Evolutionary conservation across 2,113 vertebrate genomes (phyloP).

Genomic region (Steatornis caripensis): DNA sequence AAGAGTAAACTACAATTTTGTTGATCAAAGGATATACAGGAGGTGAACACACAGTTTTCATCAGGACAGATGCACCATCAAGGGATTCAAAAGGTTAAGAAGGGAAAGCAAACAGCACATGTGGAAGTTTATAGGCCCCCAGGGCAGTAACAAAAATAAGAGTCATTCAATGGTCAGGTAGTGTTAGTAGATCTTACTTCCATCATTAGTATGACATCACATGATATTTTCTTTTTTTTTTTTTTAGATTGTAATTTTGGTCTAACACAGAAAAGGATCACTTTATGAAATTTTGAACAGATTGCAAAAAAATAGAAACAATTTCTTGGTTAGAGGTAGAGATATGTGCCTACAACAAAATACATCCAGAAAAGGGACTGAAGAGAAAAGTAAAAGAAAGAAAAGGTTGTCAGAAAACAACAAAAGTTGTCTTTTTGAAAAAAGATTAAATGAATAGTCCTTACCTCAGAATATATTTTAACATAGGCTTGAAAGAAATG

Average conservation of each 20-base stretch:
- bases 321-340: not conserved
- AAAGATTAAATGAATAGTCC: not conserved
- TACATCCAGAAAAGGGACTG: not conserved
- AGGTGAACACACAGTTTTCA: not conserved
- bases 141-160: not conserved
- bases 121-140: not conserved
- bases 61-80: not conserved
- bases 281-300: not conserved
- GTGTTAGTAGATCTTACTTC: not conserved
- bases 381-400: not conserved
- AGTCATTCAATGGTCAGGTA: not conserved
- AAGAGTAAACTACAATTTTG: not conserved
- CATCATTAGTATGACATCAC: not conserved
- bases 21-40: not conserved
- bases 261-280: not conserved
- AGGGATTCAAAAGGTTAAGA: not conserved
- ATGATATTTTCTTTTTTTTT: not conserved
- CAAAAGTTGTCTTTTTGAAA: not conserved
- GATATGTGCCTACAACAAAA: not conserved
- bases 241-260: not conserved
- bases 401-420: not conserved
- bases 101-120: not conserved
- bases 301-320: not conserved
- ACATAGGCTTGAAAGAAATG: not conserved
- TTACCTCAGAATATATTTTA: not conserved